Evolutionary conservation across 2,113 vertebrate genomes (phyloP).

Genomic region (Cavia aperea): DNA sequence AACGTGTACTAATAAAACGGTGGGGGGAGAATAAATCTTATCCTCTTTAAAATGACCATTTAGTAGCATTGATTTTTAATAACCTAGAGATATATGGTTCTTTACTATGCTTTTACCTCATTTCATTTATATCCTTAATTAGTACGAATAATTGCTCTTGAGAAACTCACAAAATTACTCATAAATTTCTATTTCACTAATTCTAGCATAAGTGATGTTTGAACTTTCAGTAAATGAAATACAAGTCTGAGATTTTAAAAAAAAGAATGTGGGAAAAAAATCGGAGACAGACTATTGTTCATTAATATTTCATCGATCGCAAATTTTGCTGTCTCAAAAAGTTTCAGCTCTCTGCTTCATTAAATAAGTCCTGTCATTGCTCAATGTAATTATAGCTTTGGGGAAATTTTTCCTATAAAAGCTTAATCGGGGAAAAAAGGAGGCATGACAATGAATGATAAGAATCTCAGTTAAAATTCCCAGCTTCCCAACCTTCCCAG

Average conservation of each 20-base stretch:
- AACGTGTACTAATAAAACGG: neutral
- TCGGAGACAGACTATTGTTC: conserved; percentile 46
- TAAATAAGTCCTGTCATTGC: conserved; percentile 60
- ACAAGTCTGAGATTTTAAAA: conserved; percentile 33
- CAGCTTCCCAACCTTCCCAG: conserved; percentile 22
- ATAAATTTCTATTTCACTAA: conserved; percentile 52
- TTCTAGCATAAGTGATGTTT: conserved; percentile 46
- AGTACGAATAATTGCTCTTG: conserved; percentile 19
- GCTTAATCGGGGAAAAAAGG: conserved; percentile 34
- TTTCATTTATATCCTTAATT: conserved; percentile 48
- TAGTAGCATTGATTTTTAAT: conserved; percentile 13
- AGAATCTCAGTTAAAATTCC: conserved; percentile 57
- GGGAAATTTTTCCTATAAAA: conserved; percentile 53
- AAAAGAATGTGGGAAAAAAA: conserved; percentile 50
- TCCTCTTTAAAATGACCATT: neutral
- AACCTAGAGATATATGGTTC: neutral
- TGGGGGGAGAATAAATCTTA: neutral
- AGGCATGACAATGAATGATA: conserved; percentile 45
- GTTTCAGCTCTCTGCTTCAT: conserved; percentile 55
- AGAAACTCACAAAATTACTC: conserved; percentile 55
- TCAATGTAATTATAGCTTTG: conserved; percentile 56
- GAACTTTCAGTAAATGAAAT: conserved; percentile 51
- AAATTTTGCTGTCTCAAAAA: conserved; percentile 62
- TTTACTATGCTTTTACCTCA: conserved; percentile 15
- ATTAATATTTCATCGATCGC: conserved; percentile 60